Base-by-base conservation (phyloP, 1,140 invertebrate species). In the Whitmania pigra region DNA sequence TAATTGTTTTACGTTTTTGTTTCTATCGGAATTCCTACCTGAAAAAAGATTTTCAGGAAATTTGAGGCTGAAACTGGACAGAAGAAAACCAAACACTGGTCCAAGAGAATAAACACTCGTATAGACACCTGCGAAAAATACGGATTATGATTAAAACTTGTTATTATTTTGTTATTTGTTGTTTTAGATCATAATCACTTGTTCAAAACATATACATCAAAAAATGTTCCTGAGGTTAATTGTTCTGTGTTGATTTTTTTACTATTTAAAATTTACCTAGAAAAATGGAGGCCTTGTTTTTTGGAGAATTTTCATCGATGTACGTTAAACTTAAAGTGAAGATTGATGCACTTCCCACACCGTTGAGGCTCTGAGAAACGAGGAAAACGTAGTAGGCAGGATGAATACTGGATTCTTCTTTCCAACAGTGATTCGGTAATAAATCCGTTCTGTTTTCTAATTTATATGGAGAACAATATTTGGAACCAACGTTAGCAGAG, bases 231-330 rank as follows among this genome's bases (percentile, higher is more conserved):
- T 7, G 13, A 49, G 13, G 13, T 0, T 15, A 49, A 5, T 49
- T 49, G 2, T 49, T 49, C 43, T 63, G 11, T 63, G 20, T 27
- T 31, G 5, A 27, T 63, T 63, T 63, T n/a, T 7, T 63, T n/a
- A 63, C 11, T 63, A 27, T 27, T 27, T n/a, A 15, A 63, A 15
- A 63, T 27, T 63, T 9, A 76, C 76, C 75, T 11, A 75, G 36
- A 22, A 75, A 76, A 29, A 74, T 57, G 2, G 75, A 67, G 15
- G 76, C 71, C 22, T 75, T 74, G 0, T 68, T 25, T 27, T 69
- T 71, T 7, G 74, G 36, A 15, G 57, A 71, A 25, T 73, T 75
- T 49, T 76, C 74, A 71, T 76, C 76, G 22, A 76, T 54, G 66
- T 76, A 76, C 11, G 69, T 49, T 17, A 75, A 67, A 15, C 73